Conservation (phyloP, 1,140 invertebrate species). For the Ctenoplectra terminalis region DNA sequence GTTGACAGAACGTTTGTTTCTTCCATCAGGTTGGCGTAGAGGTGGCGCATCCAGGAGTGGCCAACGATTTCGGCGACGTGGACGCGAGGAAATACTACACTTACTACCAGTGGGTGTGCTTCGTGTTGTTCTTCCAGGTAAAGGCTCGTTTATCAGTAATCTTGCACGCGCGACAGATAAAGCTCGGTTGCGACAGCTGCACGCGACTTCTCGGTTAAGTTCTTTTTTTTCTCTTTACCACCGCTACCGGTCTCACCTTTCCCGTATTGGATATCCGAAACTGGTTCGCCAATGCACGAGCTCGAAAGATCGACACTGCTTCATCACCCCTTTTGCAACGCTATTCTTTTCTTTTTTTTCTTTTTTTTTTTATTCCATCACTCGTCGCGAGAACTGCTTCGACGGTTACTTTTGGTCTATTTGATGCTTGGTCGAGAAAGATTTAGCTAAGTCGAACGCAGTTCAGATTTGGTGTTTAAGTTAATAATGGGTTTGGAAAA, state of each 20-base stretch:
- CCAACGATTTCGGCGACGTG: conserved; percentile 89
- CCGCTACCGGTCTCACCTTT: conserved; percentile 5
- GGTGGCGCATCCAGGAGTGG: conserved; percentile 92
- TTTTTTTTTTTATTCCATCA: no score
- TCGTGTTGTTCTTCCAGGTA: conserved; percentile 95
- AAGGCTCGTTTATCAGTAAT: conserved; percentile 72
- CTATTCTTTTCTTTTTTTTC: no score
- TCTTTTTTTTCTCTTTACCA: neutral
- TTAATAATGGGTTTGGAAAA: no score
- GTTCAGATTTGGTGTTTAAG: no score
- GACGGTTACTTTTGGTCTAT: no score
- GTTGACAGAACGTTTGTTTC: conserved; percentile 25
- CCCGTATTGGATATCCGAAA: conserved; percentile 39
- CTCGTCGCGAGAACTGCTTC: no score
- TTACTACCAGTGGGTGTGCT: conserved; percentile 97
- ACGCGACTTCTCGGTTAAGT: neutral
- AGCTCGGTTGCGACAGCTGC: conserved; percentile 24
- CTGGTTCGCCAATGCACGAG: no score
- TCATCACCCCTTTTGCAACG: no score
- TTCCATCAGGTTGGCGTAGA: conserved; percentile 88
- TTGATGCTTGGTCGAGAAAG: no score
- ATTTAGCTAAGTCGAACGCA: no score
- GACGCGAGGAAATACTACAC: conserved; percentile 92
- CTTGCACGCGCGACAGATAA: conserved; percentile 47
- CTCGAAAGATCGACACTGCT: no score